phyloP scores from a whole-genome alignment of 2,888 invertebrate species.

The Drosophila formosana region DNA sequence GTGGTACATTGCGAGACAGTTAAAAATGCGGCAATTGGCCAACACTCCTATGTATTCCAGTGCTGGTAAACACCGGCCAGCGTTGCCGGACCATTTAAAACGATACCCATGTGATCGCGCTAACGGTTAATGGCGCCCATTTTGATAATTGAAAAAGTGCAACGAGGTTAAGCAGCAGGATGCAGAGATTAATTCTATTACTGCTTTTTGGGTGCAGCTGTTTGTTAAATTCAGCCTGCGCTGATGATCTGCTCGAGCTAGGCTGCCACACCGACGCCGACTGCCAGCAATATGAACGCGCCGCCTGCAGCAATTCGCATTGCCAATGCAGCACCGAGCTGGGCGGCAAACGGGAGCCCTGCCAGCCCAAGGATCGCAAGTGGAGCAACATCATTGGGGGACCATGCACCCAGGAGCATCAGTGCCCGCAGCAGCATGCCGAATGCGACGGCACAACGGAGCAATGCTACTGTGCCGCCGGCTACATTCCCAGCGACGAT shows the following conservation, averaged over 20 bases:
- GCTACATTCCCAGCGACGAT: slow-evolving; percentile 75
- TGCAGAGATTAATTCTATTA: slow-evolving; percentile 17
- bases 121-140: slow-evolving; percentile 54
- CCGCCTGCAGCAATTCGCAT: slow-evolving; percentile 57
- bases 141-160: neutral
- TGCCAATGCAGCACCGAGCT: slow-evolving; percentile 67
- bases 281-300: slow-evolving; percentile 67
- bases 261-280: slow-evolving; percentile 65
- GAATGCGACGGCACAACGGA: slow-evolving; percentile 66
- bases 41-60: neutral
- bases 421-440: slow-evolving; percentile 71
- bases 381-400: slow-evolving; percentile 82
- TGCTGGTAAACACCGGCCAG: neutral
- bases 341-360: slow-evolving; percentile 52
- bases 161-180: slow-evolving; percentile 26
- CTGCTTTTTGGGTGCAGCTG: slow-evolving; percentile 1
- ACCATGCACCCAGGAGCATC: slow-evolving; percentile 60
- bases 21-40: too few species aligned
- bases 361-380: slow-evolving; percentile 71
- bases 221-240: neutral
- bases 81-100: slow-evolving; percentile 11
- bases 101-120: slow-evolving; percentile 3
- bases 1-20: too few species aligned
- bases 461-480: slow-evolving; percentile 73
- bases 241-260: slow-evolving; percentile 73